These are phyloP conservation scores for Rhopilema esculentum DNA, from an alignment of 30 jellyfish, hydroid and myxozoan genomes.

Conservation along the genomic window DNA sequence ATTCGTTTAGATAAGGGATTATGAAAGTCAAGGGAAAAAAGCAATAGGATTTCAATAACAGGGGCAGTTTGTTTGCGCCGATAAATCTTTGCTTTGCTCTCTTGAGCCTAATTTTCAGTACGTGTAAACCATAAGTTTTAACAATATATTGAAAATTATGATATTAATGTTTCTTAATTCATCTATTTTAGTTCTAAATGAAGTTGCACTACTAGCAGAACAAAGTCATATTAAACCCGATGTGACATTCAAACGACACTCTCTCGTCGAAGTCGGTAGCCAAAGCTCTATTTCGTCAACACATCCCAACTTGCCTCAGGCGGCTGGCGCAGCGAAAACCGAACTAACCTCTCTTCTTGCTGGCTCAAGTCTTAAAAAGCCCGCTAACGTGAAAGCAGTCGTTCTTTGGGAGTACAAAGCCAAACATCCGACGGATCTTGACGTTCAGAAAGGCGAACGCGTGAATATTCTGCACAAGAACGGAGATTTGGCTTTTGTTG, in stretches of 20 bases:
- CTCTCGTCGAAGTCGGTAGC: background rate
- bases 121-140: too few species aligned
- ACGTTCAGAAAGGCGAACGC: constrained; percentile 67
- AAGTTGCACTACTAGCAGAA: background rate
- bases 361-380: constrained; percentile 58
- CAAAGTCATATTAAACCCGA: constrained; percentile 4
- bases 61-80: background rate
- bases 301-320: background rate
- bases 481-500: constrained; percentile 79
- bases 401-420: constrained; percentile 66
- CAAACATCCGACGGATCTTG: constrained; percentile 66
- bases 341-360: constrained; percentile 56
- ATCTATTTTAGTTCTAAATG: constrained; percentile 9
- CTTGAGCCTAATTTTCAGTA: background rate
- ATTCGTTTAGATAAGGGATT: background rate
- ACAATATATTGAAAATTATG: too few species aligned
- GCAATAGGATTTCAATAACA: background rate
- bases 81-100: background rate
- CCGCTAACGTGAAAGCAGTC: constrained; percentile 67
- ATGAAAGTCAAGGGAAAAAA: background rate
- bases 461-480: constrained; percentile 52
- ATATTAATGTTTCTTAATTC: too few species aligned
- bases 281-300: background rate
- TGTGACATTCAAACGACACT: background rate
- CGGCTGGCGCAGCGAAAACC: constrained; percentile 30